Percentiles rank a stretch among this genome's conserved stretches.
phyloP scores from a whole-genome alignment of 2,113 vertebrate species.

The Entelurus aequoreus region DNA sequence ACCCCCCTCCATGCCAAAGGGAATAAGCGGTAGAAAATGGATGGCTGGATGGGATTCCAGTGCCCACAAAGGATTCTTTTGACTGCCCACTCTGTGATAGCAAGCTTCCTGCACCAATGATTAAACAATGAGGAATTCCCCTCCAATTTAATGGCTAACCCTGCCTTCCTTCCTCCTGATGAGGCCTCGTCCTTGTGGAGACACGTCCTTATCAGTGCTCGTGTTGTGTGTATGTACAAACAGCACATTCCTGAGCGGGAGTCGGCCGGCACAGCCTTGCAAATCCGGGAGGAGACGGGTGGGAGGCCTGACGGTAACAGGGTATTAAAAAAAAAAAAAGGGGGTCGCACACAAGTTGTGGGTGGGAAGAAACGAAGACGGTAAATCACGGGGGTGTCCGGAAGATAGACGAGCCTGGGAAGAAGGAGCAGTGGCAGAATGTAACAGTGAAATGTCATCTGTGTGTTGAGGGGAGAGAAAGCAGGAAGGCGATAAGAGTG shows the following conservation, averaged over 20 bases:
- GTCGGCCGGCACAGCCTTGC: conserved; percentile 16
- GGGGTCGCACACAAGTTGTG: conserved; percentile 12
- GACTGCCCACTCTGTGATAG: not conserved
- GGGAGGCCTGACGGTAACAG: conserved; percentile 5
- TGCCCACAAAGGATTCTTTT: too few species aligned
- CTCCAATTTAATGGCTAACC: conserved; percentile 13
- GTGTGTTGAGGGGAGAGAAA: not conserved
- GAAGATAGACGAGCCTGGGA: conserved; percentile 6
- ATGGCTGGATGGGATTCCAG: too few species aligned
- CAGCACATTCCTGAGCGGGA: conserved; percentile 52
- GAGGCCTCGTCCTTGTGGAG: conserved; percentile 33
- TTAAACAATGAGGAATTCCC: conserved; percentile 19
- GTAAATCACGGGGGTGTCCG: not conserved
- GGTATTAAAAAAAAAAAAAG: conserved; percentile 4
- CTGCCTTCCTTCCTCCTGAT: conserved; percentile 10
- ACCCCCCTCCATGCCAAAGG: too few species aligned
- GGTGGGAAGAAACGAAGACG: not conserved
- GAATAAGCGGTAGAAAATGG: too few species aligned
- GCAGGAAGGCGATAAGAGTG: not conserved
- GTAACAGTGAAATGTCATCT: conserved; percentile 1
- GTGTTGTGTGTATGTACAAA: conserved; percentile 58
- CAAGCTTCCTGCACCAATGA: not conserved
- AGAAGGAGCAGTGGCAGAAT: conserved; percentile 7
- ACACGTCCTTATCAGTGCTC: conserved; percentile 42
- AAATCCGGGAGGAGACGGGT: conserved; percentile 32